Conservation (phyloP, 1,140 invertebrate species). For the Ridgeia piscesae region DNA sequence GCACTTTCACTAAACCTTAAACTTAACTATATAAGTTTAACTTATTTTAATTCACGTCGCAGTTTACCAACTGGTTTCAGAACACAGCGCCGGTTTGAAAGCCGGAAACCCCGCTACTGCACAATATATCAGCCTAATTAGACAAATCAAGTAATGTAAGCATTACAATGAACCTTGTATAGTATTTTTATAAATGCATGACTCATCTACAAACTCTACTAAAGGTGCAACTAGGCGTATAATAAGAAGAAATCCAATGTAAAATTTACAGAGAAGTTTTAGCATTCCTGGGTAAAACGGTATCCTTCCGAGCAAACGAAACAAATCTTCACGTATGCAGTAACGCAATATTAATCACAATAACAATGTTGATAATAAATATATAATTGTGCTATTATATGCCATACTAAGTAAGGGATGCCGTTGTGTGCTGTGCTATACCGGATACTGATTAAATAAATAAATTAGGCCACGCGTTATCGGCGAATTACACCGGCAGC, state of each 20-base stretch:
- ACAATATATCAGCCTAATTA: no score
- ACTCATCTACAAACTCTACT: no score
- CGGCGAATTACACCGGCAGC: not conserved
- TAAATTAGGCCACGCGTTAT: not conserved
- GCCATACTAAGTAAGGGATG: not conserved
- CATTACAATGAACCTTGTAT: not conserved
- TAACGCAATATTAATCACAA: not conserved
- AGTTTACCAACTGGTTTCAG: no score
- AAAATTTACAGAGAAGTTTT: not conserved
- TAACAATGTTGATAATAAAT: not conserved
- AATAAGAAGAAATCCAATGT: not conserved
- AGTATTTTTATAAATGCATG: not conserved
- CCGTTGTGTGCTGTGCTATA: not conserved
- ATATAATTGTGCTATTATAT: not conserved
- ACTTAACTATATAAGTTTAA: no score
- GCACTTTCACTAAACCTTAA: no score
- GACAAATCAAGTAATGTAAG: not conserved
- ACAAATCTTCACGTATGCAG: not conserved
- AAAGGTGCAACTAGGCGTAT: not conserved
- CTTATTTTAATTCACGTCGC: no score
- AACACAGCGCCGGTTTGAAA: no score
- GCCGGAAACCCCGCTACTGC: no score
- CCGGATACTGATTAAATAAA: not conserved
- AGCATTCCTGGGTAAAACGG: not conserved
- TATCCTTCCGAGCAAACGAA: not conserved